These are phyloP conservation scores for Oreochromis spilurus DNA, from an alignment of 2,113 vertebrate genomes.

Conservation along the genomic window DNA sequence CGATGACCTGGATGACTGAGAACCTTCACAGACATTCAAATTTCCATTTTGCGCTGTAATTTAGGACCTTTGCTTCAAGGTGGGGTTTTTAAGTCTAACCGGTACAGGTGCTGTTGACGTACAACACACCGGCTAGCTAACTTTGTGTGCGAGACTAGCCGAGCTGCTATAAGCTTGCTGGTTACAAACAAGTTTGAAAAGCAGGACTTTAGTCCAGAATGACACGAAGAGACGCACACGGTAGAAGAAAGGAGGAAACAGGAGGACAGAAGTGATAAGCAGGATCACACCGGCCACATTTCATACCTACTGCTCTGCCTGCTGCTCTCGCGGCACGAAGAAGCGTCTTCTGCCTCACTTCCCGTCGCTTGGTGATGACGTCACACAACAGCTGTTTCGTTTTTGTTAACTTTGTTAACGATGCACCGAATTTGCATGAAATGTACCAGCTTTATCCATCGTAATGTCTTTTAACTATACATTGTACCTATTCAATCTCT, in stretches of 20 bases:
- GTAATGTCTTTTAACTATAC: background rate
- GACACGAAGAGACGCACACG: background rate
- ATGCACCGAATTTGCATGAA: background rate
- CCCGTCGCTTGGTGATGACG: constrained; percentile 4
- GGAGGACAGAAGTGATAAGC: rapidly evolving
- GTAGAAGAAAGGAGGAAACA: rapidly evolving
- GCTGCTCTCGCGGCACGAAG: background rate
- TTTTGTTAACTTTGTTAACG: background rate
- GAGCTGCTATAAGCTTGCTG: background rate
- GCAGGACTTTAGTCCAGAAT: background rate
- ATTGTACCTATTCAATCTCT: background rate
- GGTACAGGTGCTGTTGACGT: background rate
- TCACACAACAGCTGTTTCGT: background rate
- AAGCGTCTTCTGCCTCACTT: background rate
- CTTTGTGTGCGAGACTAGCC: background rate
- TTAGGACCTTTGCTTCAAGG: background rate
- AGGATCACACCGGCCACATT: rapidly evolving
- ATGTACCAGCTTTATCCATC: background rate
- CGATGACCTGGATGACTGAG: no score
- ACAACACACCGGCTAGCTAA: background rate
- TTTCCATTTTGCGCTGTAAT: background rate
- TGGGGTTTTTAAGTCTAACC: rapidly evolving
- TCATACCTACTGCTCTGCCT: background rate
- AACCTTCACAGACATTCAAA: no score
- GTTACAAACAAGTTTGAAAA: background rate